These are phyloP conservation scores for Polydrusus tereticollis DNA, from an alignment of 2,888 invertebrate genomes.

Conservation along the genomic window DNA sequence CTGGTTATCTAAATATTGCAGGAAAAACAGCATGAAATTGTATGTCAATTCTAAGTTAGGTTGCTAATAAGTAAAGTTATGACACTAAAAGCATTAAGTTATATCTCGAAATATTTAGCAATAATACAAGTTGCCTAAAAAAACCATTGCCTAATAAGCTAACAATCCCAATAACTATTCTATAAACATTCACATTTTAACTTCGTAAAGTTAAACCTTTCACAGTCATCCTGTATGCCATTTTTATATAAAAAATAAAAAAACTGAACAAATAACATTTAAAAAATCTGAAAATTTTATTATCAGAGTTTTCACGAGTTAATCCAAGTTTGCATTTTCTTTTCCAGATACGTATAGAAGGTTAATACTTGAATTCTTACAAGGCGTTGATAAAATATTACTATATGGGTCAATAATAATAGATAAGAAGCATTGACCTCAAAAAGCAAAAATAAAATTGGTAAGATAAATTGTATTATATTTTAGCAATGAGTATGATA, in stretches of 20 bases:
- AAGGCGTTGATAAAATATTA: too few relatives aligned
- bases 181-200: slow-evolving; percentile 52
- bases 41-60: slow-evolving; percentile 43
- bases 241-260: neutral
- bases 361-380: too few relatives aligned
- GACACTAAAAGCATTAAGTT: slow-evolving; percentile 49
- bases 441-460: too few relatives aligned
- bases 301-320: neutral
- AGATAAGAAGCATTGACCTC: too few relatives aligned
- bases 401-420: too few relatives aligned
- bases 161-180: slow-evolving; percentile 53
- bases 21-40: slow-evolving; percentile 22
- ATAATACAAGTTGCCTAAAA: slow-evolving; percentile 48
- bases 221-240: slow-evolving; percentile 9
- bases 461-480: too few relatives aligned
- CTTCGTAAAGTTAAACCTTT: slow-evolving; percentile 29
- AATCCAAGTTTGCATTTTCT: neutral
- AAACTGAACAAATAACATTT: neutral
- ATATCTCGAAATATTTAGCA: slow-evolving; percentile 43
- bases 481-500: too few relatives aligned
- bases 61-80: slow-evolving; percentile 46
- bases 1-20: slow-evolving; percentile 36
- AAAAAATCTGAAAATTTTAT: neutral
- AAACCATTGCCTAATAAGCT: slow-evolving; percentile 52
- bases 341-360: too few relatives aligned